Percentiles rank a stretch among this genome's conserved stretches.
Conservation (phyloP, 1,140 invertebrate genomes). For the Drosophila insularis region DNA sequence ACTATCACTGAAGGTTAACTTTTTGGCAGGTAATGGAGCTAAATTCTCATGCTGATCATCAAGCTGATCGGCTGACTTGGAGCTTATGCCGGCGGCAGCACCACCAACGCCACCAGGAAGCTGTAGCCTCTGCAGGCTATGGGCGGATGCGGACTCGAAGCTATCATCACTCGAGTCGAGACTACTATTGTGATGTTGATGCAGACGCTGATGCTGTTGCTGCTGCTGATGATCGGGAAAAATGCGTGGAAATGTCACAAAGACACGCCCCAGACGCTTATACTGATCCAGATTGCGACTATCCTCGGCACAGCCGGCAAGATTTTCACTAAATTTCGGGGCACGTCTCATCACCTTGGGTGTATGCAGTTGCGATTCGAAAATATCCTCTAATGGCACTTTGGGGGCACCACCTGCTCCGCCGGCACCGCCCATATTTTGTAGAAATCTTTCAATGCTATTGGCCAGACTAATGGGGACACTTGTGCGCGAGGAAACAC, state of each 20-base stretch:
- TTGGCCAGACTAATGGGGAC: constrained; percentile 81
- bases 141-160: constrained; percentile 78
- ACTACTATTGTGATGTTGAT: constrained; percentile 19
- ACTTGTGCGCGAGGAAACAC: constrained; percentile 84
- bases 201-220: constrained; percentile 3
- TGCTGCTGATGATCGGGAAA: constrained; percentile 31
- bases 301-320: constrained; percentile 87
- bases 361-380: constrained; percentile 82
- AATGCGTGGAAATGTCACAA: constrained; percentile 76
- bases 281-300: constrained; percentile 74
- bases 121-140: constrained; percentile 64
- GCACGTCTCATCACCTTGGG: constrained; percentile 85
- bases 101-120: constrained; percentile 32
- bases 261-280: constrained; percentile 78
- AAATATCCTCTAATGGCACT: constrained; percentile 67
- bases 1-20: constrained; percentile 80
- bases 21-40: constrained; percentile 39
- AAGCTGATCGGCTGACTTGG: constrained; percentile 78
- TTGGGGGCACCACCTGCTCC: constrained; percentile 26
- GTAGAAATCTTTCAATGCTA: constrained; percentile 79
- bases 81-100: constrained; percentile 42
- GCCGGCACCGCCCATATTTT: constrained; percentile 57
- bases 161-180: constrained; percentile 75
- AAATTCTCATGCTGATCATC: constrained; percentile 39
- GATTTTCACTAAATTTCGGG: constrained; percentile 86